These are phyloP conservation scores for Macrosoma leucophasiata DNA, from an alignment of 2,888 invertebrate genomes.

Conservation along the genomic window DNA sequence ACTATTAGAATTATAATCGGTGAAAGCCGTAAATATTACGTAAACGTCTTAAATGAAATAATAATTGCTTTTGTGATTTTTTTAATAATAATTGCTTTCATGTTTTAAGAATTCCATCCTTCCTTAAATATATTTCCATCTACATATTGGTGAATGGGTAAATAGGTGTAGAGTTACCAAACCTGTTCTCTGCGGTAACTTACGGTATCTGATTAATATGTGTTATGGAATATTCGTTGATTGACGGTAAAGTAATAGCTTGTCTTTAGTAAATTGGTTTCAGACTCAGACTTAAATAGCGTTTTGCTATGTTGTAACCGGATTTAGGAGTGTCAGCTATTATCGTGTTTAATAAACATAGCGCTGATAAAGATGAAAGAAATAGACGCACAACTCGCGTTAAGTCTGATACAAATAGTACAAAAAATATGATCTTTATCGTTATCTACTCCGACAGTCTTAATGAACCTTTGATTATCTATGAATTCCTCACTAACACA, in stretches of 20 bases:
- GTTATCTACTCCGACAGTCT: too few relatives aligned
- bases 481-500: too few relatives aligned
- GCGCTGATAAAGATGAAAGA: constrained; percentile 22
- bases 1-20: too few relatives aligned
- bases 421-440: too few relatives aligned
- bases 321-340: constrained; percentile 34
- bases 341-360: constrained; percentile 20
- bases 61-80: too few relatives aligned
- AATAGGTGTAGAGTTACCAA: constrained; percentile 26
- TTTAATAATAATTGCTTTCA: constrained; percentile 20
- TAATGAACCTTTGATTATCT: too few relatives aligned
- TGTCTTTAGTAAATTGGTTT: constrained; percentile 14
- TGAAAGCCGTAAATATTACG: too few relatives aligned
- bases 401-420: too few relatives aligned
- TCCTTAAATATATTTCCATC: background rate
- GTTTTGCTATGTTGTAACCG: constrained; percentile 22
- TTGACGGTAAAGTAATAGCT: constrained; percentile 12
- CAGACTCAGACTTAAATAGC: constrained; percentile 11
- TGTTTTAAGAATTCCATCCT: constrained; percentile 10
- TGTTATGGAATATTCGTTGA: constrained; percentile 15
- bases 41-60: too few relatives aligned
- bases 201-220: constrained; percentile 19
- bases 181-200: constrained; percentile 23
- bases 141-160: constrained; percentile 18
- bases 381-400: too few relatives aligned